Conservation (phyloP, 2,113 vertebrate species). For the Chaetodon auriga region DNA sequence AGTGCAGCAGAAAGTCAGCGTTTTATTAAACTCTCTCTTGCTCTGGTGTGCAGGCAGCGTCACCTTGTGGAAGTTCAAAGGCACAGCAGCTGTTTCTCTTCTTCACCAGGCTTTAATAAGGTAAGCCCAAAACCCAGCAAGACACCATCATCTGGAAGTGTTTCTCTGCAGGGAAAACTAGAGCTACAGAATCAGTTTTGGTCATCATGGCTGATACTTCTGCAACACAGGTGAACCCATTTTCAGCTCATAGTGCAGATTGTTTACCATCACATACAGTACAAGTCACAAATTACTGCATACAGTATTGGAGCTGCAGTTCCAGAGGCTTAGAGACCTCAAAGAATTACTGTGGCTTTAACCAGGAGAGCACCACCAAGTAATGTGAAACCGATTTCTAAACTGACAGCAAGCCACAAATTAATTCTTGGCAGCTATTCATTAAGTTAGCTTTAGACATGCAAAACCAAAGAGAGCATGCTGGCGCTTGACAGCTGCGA, state of each 20-base stretch:
- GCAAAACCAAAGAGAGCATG: slow-evolving; percentile 12
- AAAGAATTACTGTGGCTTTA: neutral
- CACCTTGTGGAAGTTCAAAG: neutral
- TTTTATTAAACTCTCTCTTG: neutral
- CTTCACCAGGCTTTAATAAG: neutral
- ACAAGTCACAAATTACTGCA: too few relatives aligned
- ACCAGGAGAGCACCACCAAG: slow-evolving; percentile 5
- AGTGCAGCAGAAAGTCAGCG: neutral
- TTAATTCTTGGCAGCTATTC: slow-evolving; percentile 39
- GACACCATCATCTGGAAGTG: neutral
- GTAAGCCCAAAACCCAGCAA: neutral
- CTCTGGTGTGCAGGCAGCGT: neutral
- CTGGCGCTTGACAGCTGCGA: slow-evolving; percentile 21
- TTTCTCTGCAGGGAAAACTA: neutral
- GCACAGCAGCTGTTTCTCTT: neutral
- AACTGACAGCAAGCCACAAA: slow-evolving; percentile 32
- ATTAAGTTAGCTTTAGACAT: slow-evolving; percentile 8
- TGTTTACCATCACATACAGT: neutral
- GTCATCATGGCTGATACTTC: neutral
- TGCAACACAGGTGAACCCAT: neutral
- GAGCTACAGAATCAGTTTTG: neutral
- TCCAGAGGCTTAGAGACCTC: neutral
- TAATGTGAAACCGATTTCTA: neutral
- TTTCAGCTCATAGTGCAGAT: slow-evolving; percentile 1
- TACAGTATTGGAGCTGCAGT: neutral